Evolutionary conservation across 2,888 invertebrate genomes (phyloP).

Genomic region (Osmoderma eremita): DNA sequence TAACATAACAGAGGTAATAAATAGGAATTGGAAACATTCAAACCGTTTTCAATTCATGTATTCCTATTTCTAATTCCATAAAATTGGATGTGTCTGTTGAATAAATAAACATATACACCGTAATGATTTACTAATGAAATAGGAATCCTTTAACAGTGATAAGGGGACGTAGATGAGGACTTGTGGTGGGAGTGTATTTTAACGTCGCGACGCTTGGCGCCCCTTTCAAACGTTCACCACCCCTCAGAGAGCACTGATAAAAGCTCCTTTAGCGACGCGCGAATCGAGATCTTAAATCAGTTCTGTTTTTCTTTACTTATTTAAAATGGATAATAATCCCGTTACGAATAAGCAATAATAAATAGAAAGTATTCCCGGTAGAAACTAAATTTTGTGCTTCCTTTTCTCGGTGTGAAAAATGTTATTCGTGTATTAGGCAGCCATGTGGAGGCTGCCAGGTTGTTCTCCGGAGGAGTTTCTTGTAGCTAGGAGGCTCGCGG

Average conservation of each 20-base stretch:
- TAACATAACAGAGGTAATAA: slow-evolving; percentile 2
- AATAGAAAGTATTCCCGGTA: too few species aligned
- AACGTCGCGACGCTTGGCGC: slow-evolving; percentile 49
- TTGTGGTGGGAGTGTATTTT: slow-evolving; percentile 46
- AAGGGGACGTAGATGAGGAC: not conserved
- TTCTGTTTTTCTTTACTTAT: not conserved
- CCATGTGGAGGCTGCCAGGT: slow-evolving; percentile 65
- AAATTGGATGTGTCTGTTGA: too few species aligned
- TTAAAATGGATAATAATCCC: not conserved
- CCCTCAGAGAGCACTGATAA: slow-evolving; percentile 37
- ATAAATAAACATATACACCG: too few species aligned
- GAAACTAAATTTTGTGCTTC: slow-evolving; percentile 1
- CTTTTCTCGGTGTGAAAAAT: slow-evolving; percentile 32
- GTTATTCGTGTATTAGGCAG: slow-evolving; percentile 52
- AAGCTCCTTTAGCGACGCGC: not conserved
- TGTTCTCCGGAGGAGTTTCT: slow-evolving; percentile 63
- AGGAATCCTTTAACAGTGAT: slow-evolving; percentile 7
- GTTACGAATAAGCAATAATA: not conserved
- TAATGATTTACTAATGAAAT: not conserved
- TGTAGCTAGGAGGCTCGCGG: slow-evolving; percentile 61
- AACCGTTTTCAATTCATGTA: not conserved
- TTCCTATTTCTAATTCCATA: not conserved
- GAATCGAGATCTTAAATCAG: too few species aligned
- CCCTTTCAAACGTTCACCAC: slow-evolving; percentile 43
- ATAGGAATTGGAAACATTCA: not conserved